A percentile compares a stretch with the other conserved stretches of the same genome.
phyloP scores from a whole-genome alignment of 2,113 vertebrate species.

The Lasiurus cinereus region DNA sequence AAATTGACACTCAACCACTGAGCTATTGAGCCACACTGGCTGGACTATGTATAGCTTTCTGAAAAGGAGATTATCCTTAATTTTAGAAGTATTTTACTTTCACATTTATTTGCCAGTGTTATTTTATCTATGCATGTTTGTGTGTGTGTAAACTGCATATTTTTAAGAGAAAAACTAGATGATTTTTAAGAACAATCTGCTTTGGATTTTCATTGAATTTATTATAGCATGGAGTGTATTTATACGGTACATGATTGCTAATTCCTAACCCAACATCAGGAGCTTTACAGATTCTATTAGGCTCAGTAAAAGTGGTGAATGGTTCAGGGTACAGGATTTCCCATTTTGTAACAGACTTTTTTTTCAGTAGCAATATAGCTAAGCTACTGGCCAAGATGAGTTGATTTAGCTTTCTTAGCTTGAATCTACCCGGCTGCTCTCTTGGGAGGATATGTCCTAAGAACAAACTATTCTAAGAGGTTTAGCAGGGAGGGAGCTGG shows the following conservation, averaged over 20 bases:
- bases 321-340: neutral
- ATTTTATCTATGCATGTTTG: neutral
- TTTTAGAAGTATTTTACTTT: constrained; percentile 40
- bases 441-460: constrained; percentile 61
- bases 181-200: neutral
- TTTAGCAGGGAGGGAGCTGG: constrained; percentile 63
- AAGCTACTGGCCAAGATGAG: constrained; percentile 45
- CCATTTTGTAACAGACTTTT: neutral
- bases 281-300: neutral
- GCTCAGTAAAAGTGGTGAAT: neutral
- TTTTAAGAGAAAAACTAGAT: neutral
- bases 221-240: neutral
- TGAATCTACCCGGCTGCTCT: constrained; percentile 26
- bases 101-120: constrained; percentile 5
- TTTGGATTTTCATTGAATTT: constrained; percentile 33
- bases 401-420: constrained; percentile 59
- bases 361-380: neutral
- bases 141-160: neutral
- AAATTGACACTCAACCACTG: too few relatives aligned
- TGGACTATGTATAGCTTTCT: neutral
- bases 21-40: too few relatives aligned
- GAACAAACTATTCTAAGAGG: constrained; percentile 59
- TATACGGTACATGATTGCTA: neutral
- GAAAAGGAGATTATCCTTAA: neutral
- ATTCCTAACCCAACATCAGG: neutral